Evolutionary conservation across 2,888 invertebrate species (phyloP).

Genomic region (Barypeithes pellucidus): DNA sequence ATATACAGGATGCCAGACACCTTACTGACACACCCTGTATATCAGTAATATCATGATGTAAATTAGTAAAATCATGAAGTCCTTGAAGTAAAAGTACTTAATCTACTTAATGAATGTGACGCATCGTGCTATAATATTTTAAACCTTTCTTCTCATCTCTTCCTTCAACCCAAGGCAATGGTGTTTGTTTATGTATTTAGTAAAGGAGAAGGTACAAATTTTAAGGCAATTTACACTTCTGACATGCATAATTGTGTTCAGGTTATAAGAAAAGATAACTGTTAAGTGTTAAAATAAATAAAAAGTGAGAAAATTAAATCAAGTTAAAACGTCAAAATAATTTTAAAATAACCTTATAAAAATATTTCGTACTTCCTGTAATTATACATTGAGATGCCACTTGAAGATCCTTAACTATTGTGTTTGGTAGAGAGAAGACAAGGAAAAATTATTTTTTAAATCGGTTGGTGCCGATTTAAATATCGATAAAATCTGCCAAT

Average conservation of each 20-base stretch:
- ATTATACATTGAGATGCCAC: too few relatives aligned
- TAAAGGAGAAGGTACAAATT: constrained; percentile 28
- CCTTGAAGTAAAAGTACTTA: constrained; percentile 14
- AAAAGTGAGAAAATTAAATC: not conserved
- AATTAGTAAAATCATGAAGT: not conserved
- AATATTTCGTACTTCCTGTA: too few relatives aligned
- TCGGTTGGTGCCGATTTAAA: too few relatives aligned
- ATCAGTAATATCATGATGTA: not conserved
- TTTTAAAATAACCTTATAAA: not conserved
- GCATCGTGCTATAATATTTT: not conserved
- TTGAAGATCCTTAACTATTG: too few relatives aligned
- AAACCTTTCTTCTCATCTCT: constrained; percentile 36
- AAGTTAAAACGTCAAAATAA: not conserved
- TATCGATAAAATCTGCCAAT: too few relatives aligned
- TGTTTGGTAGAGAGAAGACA: too few relatives aligned
- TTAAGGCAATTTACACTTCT: constrained; percentile 14
- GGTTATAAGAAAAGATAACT: constrained; percentile 17
- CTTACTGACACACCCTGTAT: too few relatives aligned
- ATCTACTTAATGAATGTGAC: not conserved
- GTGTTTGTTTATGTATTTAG: constrained; percentile 31
- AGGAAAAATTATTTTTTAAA: too few relatives aligned
- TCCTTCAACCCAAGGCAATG: constrained; percentile 19
- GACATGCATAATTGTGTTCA: constrained; percentile 13
- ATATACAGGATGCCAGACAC: too few relatives aligned
- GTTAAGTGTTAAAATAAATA: constrained; percentile 16